Percentiles rank a stretch among this genome's conserved stretches.
Conservation (phyloP, 92 coral and sea anemone genomes). For the Paramuricea clavata region DNA sequence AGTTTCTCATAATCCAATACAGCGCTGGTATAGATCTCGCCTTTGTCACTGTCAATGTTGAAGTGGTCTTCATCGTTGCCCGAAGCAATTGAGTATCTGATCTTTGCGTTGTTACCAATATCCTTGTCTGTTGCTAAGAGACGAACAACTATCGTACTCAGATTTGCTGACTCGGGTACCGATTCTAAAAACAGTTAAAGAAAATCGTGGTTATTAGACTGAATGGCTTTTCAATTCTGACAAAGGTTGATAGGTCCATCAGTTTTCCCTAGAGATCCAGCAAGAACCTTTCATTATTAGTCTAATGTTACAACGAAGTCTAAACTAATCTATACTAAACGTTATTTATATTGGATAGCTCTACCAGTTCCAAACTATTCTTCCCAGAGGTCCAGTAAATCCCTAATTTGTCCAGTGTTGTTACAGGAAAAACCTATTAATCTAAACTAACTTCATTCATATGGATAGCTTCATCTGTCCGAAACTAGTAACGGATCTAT, state of each 20-base stretch:
- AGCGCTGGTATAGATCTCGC: slow-evolving; percentile 68
- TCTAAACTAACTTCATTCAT: too few species aligned
- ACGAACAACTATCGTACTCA: slow-evolving; percentile 54
- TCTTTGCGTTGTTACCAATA: slow-evolving; percentile 68
- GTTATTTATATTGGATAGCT: too few species aligned
- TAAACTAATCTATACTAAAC: too few species aligned
- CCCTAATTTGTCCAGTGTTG: too few species aligned
- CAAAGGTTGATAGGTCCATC: neutral
- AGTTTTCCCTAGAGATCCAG: too few species aligned
- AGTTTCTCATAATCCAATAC: slow-evolving; percentile 79
- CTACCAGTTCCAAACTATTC: too few species aligned
- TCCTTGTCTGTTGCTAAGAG: slow-evolving; percentile 84
- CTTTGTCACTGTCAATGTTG: slow-evolving; percentile 65
- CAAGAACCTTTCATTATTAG: too few species aligned
- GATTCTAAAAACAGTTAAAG: slow-evolving; percentile 46
- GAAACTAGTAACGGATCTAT: too few species aligned
- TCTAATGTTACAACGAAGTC: too few species aligned
- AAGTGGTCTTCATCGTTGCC: slow-evolving; percentile 79
- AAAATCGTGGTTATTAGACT: neutral
- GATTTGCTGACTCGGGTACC: slow-evolving; percentile 70
- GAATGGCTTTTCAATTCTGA: neutral
- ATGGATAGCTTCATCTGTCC: too few species aligned
- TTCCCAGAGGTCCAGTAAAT: too few species aligned
- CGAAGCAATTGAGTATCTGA: slow-evolving; percentile 73
- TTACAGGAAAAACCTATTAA: too few species aligned